Base-by-base conservation (phyloP, 2,888 invertebrate species). In the Lasioglossum figueresi region DNA sequence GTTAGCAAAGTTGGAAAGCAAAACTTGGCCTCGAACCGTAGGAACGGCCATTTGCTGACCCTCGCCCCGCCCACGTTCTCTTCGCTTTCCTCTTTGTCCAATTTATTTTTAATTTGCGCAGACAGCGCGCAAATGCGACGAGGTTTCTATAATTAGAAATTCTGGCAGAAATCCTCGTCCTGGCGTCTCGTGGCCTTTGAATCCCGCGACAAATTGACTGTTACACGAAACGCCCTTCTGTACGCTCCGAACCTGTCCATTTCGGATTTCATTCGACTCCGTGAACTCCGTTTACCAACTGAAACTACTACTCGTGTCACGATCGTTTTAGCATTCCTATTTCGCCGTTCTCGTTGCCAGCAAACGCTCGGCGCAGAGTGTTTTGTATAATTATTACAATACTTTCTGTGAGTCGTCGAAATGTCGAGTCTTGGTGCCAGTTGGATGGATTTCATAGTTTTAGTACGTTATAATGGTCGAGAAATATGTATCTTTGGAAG, bases 21-120 rank as follows among this genome's bases (percentile, higher is more conserved):
- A 56, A 34, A 56, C 74, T 75, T 73, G 56, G 27, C 68, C 68
- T 79, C 74, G 74, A 77, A 45, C 31, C 78, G 71, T 73, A 56
- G 78, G 72, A 37, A 37, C 76, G 83, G 87, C 80, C 76, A 73
- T 84, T 68, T 80, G 45, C 78, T 79, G 87, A 85, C 74, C 87
- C 80, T 66, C 81, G 66, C 80, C 40, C 68, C 72, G 80, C 77
- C 87, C 85, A 80, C 88, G 82, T 80, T 82, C 74, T 79, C 87
- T 80, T 43, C 85, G 83, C 79, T 83, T 86, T 83, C 78, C 82
- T 91, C 92, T 91, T 93, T 91, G 84, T 88, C 78, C 87, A 87
- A 92, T 92, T 93, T 94, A 93, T 93, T 93, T 93, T 93, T 93
- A 93, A 93, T 93, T 92, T 92, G 71, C 88, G 90, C 91, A 91